Evolutionary conservation across 2,888 invertebrate species (phyloP), one percentile per base, ranked within the genome.

Genomic region (Apotomis turbidana): DNA sequence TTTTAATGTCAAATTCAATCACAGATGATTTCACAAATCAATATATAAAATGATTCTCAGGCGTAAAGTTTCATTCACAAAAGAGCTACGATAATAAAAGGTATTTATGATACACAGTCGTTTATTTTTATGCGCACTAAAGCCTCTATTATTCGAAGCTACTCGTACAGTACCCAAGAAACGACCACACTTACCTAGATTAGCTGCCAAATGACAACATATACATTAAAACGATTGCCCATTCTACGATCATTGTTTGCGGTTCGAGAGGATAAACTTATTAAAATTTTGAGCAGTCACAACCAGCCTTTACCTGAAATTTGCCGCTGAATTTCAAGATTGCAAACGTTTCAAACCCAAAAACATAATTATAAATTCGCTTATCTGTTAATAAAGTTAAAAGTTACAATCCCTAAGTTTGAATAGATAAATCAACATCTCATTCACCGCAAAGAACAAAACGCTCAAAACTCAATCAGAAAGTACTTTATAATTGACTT

Each of bases 401-500:
- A 66, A 51, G 66, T 67, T 67, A 61, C 41, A 55, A 55, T 55
- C 15, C 38, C n/a, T 49, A 61, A 60, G 46, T 67, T 57, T 9
- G 57, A 13, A 73, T 74, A 55, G 64, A 75, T 76, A 81, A 82
- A 81, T 82, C 77, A 80, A 80, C 75, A 78, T 79, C 75, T 78
- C 76, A 75, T 78, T 82, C 76, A 76, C 73, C 75, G 76, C 73
- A 74, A 74, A 81, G 67, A 71, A 68, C 61, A 71, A 68, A 81
- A 79, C 77, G 79, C 79, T 80, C 74, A 76, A 83, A 85, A 85
- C 83, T 84, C 81, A 85, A 86, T 85, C 80, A 81, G 74, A 76
- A 80, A 83, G 80, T 80, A 83, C 83, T 88, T 87, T 84, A 86
- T 85, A 81, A 82, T 80, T 78, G 75, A 75, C 77, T 76, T 78